Evolutionary conservation across 2,113 vertebrate genomes (phyloP).

Genomic region (Noturus placidus): DNA sequence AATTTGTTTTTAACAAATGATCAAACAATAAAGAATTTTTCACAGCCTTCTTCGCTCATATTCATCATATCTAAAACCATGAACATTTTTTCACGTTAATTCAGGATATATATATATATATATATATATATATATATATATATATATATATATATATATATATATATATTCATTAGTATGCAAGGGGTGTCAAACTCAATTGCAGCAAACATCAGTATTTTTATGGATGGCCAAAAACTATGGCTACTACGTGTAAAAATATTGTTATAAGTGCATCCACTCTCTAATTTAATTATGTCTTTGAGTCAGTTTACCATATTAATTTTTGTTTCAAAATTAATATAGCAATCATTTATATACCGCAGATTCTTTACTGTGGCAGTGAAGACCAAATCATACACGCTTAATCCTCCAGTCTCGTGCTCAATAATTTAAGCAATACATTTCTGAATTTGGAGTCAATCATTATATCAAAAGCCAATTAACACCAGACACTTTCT

Average conservation of each 20-base stretch:
- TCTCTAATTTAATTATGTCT: neutral
- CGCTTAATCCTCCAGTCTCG: neutral
- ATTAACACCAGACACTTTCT: neutral
- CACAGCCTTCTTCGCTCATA: no score
- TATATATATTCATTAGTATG: neutral
- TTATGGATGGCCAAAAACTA: neutral
- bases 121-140: no score
- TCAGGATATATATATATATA: no score
- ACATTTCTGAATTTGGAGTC: neutral
- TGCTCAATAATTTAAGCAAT: neutral
- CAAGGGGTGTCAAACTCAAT: neutral
- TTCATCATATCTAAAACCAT: no score
- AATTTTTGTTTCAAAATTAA: neutral
- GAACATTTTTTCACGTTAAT: no score
- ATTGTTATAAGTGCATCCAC: neutral
- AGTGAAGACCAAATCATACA: neutral
- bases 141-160: no score
- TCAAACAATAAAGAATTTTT: no score
- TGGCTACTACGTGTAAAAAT: neutral
- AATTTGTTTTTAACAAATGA: no score
- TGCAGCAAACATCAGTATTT: neutral
- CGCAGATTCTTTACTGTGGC: neutral
- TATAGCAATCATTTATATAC: neutral
- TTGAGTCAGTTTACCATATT: neutral
- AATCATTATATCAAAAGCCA: neutral